Evolutionary conservation across 2,888 invertebrate species (phyloP), one percentile per base, ranked within the genome.

Genomic region (Ochropleura plecta): DNA sequence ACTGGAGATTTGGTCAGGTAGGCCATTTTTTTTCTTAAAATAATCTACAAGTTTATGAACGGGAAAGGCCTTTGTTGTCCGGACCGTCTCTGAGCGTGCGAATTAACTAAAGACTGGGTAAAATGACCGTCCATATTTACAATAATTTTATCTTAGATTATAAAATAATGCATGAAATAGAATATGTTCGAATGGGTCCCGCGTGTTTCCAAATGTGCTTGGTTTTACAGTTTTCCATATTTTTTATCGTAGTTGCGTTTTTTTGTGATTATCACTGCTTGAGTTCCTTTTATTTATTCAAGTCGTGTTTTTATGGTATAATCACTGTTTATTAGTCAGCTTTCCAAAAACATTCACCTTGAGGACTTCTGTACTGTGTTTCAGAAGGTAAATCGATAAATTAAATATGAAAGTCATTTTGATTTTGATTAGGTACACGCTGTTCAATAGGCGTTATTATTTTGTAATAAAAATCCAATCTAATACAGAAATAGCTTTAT

Each of bases 311-410:
- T 65, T 14, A n/a, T n/a, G 44, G 0, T 20, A 48, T 40, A n/a
- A n/a, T 44, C 5, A 20, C 51, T 48, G 6, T 42, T 8, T 53
- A 20, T 14, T 6, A 72, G 18, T 0, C 48, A 18, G 3, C 5
- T 48, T 20, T 48, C 8, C 40, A 1, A 6, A 71, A 63, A 42
- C 16, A 12, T 49, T 42, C 16, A 49, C 12, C n/a, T 64, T 12
- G 18, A 71, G 72, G 40, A 16, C 12, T 55, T 55, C 0, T 20
- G 12, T n/a, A 46, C 16, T 5, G n/a, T 40, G 20, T 16, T 14
- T 12, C n/a, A 40, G 30, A 55, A 72, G 48, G 30, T 18, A 9
- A 59, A 73, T 49, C 42, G 5, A 49, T 73, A 51, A 60, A 49
- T n/a, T 73, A 51, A 51, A 49, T n/a, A 60, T 49, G 3, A 16